A percentile compares a stretch with the other conserved stretches of the same genome.
These are phyloP conservation scores for Poeciliopsis gracilis DNA, from an alignment of 2,797 vertebrate species.

Conservation along the genomic window DNA sequence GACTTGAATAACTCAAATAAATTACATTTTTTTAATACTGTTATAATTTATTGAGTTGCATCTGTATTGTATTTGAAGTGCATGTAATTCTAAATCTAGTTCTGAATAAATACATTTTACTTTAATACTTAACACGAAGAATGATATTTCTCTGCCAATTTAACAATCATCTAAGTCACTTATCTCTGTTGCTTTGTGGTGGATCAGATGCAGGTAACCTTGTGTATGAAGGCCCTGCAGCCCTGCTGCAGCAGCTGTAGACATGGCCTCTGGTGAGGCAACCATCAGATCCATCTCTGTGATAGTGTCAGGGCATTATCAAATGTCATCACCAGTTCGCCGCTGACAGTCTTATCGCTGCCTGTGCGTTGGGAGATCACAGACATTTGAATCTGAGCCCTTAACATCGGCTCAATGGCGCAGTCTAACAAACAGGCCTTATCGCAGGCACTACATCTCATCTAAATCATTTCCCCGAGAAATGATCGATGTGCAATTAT, in stretches of 20 bases:
- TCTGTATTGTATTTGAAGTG: neutral
- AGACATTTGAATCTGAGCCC: constrained; percentile 70
- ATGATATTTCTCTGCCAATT: constrained; percentile 35
- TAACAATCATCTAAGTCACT: constrained; percentile 55
- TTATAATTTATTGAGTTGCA: neutral
- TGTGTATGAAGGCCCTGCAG: constrained; percentile 64
- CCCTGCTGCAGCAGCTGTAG: constrained; percentile 63
- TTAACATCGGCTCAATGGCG: constrained; percentile 62
- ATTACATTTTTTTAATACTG: neutral
- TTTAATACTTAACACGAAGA: constrained; percentile 37
- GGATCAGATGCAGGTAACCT: constrained; percentile 71
- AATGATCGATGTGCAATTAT: constrained; percentile 83
- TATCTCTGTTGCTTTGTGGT: constrained; percentile 62
- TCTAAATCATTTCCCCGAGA: constrained; percentile 79
- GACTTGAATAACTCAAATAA: neutral
- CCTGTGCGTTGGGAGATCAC: constrained; percentile 70
- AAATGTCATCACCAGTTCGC: constrained; percentile 76
- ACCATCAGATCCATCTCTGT: constrained; percentile 72
- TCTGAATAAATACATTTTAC: neutral
- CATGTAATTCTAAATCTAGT: constrained; percentile 17
- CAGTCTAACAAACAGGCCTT: constrained; percentile 72
- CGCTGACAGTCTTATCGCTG: constrained; percentile 76
- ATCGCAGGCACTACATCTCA: constrained; percentile 72
- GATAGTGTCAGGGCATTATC: constrained; percentile 80
- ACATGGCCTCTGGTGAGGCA: constrained; percentile 75